Conservation (phyloP, 2,888 invertebrate genomes). For the Mimumesa dahlbomi region DNA sequence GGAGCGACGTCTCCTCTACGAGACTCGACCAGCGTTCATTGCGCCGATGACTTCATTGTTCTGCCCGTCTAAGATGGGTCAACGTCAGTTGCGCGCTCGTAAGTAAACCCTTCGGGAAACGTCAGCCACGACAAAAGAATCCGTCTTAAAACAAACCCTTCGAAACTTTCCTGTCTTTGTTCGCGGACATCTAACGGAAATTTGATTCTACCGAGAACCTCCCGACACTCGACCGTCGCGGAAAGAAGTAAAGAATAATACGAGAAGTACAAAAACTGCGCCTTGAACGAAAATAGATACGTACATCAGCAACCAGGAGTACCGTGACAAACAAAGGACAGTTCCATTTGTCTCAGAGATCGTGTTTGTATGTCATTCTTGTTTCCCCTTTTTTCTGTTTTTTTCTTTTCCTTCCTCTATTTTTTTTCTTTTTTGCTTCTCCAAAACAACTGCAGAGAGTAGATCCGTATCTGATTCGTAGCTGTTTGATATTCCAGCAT, state of each 20-base stretch:
- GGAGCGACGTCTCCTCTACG: not conserved
- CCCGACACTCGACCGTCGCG: conserved; percentile 30
- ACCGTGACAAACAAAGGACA: conserved; percentile 23
- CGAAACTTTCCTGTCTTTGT: conserved; percentile 56
- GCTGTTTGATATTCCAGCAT: not conserved
- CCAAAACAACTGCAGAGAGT: not conserved
- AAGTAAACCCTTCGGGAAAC: conserved; percentile 44
- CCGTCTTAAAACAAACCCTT: conserved; percentile 59
- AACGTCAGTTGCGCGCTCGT: conserved; percentile 31
- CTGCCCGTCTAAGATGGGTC: conserved; percentile 29
- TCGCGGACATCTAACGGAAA: conserved; percentile 53
- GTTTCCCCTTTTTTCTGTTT: conserved; percentile 4
- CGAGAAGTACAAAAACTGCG: conserved; percentile 37
- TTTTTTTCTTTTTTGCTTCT: not conserved
- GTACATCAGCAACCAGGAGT: conserved; percentile 13
- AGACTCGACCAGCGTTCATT: conserved; percentile 6
- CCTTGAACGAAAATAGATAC: conserved; percentile 21
- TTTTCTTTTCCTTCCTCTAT: too few relatives aligned
- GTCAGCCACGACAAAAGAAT: conserved; percentile 50
- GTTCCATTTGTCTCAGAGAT: conserved; percentile 38
- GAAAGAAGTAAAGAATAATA: conserved; percentile 49
- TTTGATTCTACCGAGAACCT: conserved; percentile 56
- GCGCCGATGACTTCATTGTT: conserved; percentile 30
- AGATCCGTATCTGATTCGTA: not conserved
- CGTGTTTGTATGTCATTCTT: conserved; percentile 22